These are phyloP conservation scores for Dusona sp. DNA, from an alignment of 2,888 invertebrate genomes.

Conservation along the genomic window DNA sequence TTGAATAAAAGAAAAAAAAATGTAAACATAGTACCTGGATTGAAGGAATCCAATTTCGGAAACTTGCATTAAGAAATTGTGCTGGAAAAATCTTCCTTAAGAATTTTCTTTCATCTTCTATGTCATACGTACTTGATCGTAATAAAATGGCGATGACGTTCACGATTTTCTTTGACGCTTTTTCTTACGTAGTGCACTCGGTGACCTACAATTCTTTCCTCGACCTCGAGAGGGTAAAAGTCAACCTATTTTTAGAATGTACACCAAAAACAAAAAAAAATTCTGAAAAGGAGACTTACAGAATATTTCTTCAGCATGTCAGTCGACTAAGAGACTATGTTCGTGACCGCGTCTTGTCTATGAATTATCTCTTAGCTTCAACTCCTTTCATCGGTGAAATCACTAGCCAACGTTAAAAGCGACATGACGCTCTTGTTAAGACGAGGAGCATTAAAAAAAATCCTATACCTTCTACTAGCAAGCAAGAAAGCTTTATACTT, in stretches of 20 bases:
- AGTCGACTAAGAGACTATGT: conserved; percentile 15
- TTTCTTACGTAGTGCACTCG: conserved; percentile 64
- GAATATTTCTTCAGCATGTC: conserved; percentile 11
- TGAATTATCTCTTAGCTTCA: conserved; percentile 66
- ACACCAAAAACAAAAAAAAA: conserved; percentile 73
- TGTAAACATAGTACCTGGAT: not conserved
- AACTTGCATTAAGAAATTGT: not conserved
- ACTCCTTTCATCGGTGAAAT: conserved; percentile 58
- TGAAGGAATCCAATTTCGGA: not conserved
- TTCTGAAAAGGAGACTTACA: conserved; percentile 41
- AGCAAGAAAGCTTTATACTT: not conserved
- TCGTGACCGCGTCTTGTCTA: conserved; percentile 67
- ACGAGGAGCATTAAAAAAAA: conserved; percentile 61
- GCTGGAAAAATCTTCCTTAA: not conserved
- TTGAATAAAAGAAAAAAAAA: not conserved
- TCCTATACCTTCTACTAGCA: not conserved
- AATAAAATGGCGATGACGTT: conserved; percentile 27
- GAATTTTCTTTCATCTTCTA: conserved; percentile 8
- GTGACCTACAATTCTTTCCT: conserved; percentile 80
- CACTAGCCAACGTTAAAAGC: conserved; percentile 41
- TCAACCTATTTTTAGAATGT: conserved; percentile 77
- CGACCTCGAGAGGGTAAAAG: conserved; percentile 66
- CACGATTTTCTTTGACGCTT: conserved; percentile 57
- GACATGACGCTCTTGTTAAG: conserved; percentile 31
- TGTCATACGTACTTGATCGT: conserved; percentile 6